These are phyloP conservation scores for Galeopterus variegatus DNA, from an alignment of 2,113 vertebrate genomes.

Conservation along the genomic window DNA sequence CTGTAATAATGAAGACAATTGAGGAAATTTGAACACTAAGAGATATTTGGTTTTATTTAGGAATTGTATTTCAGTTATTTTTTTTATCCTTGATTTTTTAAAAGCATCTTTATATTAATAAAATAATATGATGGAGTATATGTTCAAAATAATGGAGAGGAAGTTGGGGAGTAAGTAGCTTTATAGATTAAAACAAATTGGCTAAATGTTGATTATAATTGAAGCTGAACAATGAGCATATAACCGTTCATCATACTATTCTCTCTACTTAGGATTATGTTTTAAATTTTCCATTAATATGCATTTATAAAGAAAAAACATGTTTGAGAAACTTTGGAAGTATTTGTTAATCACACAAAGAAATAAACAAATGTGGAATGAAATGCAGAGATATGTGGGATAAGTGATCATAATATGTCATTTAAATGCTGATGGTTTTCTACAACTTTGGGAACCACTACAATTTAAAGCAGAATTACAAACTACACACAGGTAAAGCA, in stretches of 20 bases:
- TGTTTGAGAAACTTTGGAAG: background rate
- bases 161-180: background rate
- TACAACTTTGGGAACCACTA: background rate
- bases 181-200: background rate
- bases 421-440: background rate
- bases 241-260: background rate
- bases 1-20: background rate
- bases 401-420: background rate
- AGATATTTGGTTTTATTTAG: background rate
- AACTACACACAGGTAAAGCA: background rate
- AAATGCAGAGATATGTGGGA: background rate
- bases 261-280: background rate
- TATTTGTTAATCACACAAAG: conserved; percentile 26
- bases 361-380: conserved; percentile 18
- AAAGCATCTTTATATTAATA: background rate
- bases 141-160: background rate
- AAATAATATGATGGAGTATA: background rate
- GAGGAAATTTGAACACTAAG: background rate
- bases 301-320: background rate
- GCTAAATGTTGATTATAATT: background rate
- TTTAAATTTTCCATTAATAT: background rate
- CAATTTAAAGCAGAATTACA: background rate
- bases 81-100: background rate
- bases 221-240: background rate
- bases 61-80: background rate